Base-by-base conservation (phyloP, 2,888 invertebrate species). In the Metellina segmentata region DNA sequence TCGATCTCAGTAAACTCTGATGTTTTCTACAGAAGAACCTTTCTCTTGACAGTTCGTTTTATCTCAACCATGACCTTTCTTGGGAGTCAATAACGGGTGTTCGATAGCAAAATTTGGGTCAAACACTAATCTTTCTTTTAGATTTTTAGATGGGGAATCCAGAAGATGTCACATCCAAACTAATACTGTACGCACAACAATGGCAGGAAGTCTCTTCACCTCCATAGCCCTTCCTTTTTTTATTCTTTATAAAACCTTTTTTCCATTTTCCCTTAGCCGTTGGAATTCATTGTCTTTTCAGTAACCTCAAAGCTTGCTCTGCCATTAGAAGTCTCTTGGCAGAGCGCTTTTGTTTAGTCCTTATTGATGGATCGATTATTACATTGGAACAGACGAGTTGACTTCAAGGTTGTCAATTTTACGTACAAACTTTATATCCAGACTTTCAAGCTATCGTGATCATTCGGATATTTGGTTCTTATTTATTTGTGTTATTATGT, bases 111-210 rank as follows among this genome's bases (percentile, higher is more conserved):
- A 81, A 70, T 81, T 81, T 48, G 81, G 81, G 69, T 70, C 49
- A 81, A 70, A 70, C 34, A 48, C 70, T 7, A 48, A 48, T 19
- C 48, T 70, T 69, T 61, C 16, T 49, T 20, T n/a, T 34, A 34
- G 34, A 34, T 34, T 34, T 34, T 34, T 34, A 34, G n/a, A 49
- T n/a, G 20, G 53, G 53, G 16, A 52, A 5, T 16, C 20, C 8
- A 81, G 20, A 81, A 81, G 77, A 77, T 77, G 75, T 77, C 77
- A 51, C 77, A 81, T 48, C 70, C 69, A 81, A 81, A 49, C 48
- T 69, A 48, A 70, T 81, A 48, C 61, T 48, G 81, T n/a, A 13
- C 69, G 48, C n/a, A n/a, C 70, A 81, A 81, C 70, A 81, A 81
- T 81, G 81, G 70, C 53, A 81, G 70, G 81, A 81, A 81, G 69